phyloP scores from a whole-genome alignment of 2,888 invertebrate species.

The Papilio demoleus region DNA sequence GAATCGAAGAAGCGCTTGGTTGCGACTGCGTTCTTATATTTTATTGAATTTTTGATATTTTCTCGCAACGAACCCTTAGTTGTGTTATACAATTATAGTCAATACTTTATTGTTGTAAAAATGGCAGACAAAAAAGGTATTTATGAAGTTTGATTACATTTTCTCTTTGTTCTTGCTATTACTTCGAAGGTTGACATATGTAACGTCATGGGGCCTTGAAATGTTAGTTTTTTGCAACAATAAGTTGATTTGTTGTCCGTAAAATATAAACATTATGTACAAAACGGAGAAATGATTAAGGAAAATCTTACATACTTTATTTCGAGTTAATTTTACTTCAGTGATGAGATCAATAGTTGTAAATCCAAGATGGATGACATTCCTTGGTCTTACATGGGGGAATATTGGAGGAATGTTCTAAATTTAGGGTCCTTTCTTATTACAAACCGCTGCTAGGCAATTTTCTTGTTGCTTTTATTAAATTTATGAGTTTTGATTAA shows the following conservation, averaged over 20 bases:
- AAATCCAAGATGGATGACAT: conserved; percentile 76
- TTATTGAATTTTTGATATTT: conserved; percentile 55
- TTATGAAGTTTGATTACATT: conserved; percentile 64
- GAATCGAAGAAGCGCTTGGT: conserved; percentile 57
- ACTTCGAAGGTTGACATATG: conserved; percentile 71
- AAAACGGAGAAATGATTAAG: conserved; percentile 19
- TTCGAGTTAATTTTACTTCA: conserved; percentile 22
- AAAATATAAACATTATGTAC: conserved; percentile 32
- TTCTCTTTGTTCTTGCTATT: conserved; percentile 73
- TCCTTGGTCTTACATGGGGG: conserved; percentile 43
- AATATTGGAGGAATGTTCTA: conserved; percentile 50
- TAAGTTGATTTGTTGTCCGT: conserved; percentile 28
- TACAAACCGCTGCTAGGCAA: no score
- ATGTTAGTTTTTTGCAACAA: conserved; percentile 43
- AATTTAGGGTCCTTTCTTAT: conserved; percentile 54
- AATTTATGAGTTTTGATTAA: no score
- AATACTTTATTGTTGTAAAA: conserved; percentile 64
- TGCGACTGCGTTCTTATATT: conserved; percentile 66
- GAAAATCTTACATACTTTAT: conserved; percentile 11
- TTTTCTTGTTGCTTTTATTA: no score
- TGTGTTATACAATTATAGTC: conserved; percentile 60
- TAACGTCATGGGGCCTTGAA: conserved; percentile 69
- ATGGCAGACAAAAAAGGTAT: conserved; percentile 85
- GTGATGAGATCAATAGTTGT: conserved; percentile 63
- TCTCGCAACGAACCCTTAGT: conserved; percentile 52